Evolutionary conservation across 2,113 vertebrate species (phyloP), one percentile per base, ranked within the genome.

Genomic region (Notothenia rossii): DNA sequence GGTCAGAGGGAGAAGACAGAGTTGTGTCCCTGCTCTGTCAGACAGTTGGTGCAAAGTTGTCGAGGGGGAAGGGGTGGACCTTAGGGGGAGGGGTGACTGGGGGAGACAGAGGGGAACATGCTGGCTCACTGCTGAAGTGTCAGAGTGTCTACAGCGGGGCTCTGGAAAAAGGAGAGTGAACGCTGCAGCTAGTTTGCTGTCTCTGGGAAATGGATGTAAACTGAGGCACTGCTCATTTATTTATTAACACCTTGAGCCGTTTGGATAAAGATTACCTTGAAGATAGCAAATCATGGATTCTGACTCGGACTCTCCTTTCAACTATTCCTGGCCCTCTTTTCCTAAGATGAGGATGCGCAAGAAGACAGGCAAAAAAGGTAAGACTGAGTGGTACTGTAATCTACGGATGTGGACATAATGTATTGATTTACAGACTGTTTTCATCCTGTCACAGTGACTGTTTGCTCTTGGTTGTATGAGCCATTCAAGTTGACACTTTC

Each of bases 261-360:
- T 60, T 58, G 71, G 79, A 76, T 79, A 60, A 87, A 83, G 77
- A 66, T 56, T 77, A 63, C 65, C 73, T 80, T 46, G 25, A 69
- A 75, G n/a, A 63, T 29, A 2, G 3, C 70, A 78, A 71, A 72
- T 80, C 82, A 99, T 99, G 98, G 98, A 99, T 89, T 99, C 98
- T 48, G 98, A 99, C 89, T 99, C 97, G 0, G 98, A 99, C 89
- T 99, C 97, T 84, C 98, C 98, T 77, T 99, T 99, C 91, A 98
- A 99, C 95, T 99, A 99, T 91, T 99, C 98, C 56, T 99, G 98
- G 98, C 98, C 98, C 72, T 98, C 97, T 60, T 98, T 99, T 78
- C 98, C 98, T 74, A 99, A 96, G 93, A 97, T 98, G 97, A 96
- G 96, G 96, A 98, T 98, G 91, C 96, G 95, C 58, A 96, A 95